Base-by-base conservation (phyloP, 2,888 invertebrate genomes). In the Callosobruchus maculatus region DNA sequence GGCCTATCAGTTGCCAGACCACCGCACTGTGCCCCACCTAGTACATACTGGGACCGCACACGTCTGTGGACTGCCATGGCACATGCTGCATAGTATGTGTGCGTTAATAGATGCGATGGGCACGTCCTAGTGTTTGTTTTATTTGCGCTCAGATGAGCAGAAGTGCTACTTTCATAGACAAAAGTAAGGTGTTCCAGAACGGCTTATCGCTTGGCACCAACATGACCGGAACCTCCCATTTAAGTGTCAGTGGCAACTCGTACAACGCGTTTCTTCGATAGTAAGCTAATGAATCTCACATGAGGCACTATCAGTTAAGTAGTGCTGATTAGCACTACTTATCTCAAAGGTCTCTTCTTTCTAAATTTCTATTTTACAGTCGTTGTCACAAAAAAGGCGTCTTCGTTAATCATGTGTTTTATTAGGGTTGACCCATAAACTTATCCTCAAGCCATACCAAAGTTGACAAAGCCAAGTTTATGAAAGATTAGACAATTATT, bases 171-270 rank as follows among this genome's bases (percentile, higher is more conserved):
- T 49, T 49, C 49, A 49, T 49, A 49, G 13, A 49, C 49, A 49
- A 49, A 49, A 49, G 49, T 49, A 1, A 49, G 49, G 13, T 49
- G 5, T 18, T 13, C 13, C 49, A 49, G 49, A 49, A 49, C 13
- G 18, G 49, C 5, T 49, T 49, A 49, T 49, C 49, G 49, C 49
- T 18, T 18, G 13, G 49, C 49, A 18, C 49, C 49, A 49, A 18
- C 49, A 49, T 49, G 7, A 49, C 68, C 71, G 74, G 72, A 74
- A 49, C 49, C 49, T 7, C 13, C 49, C 49, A 1, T 49, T 49
- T 49, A 18, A 49, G 18, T 13, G 18, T 1, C 49, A 18, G 18
- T 49, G 49, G 49, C 18, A 7, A 49, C 49, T 49, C 49, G 49
- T 49, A 1, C 3, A 49, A 49, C 13, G 13, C 49, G 1, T 49